These are phyloP conservation scores for Amblyopsis rosae DNA, from an alignment of 2,113 vertebrate species.

Conservation along the genomic window DNA sequence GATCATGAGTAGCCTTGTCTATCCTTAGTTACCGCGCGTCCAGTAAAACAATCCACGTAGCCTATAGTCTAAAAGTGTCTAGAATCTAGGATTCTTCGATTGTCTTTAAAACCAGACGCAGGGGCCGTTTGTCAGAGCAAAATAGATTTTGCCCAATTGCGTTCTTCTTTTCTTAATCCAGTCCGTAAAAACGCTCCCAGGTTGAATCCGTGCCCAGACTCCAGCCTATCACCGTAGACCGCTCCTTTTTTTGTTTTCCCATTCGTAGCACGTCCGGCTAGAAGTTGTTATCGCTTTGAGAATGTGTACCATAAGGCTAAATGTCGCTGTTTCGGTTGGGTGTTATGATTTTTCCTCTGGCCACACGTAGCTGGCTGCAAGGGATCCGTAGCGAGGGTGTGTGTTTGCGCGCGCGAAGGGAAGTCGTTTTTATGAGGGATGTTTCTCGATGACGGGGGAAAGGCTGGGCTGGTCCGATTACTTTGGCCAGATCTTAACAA, in stretches of 20 bases:
- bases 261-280: conserved; percentile 35
- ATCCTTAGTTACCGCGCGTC: too few relatives aligned
- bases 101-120: conserved; percentile 9
- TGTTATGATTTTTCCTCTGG: conserved; percentile 31
- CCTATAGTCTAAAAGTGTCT: too few relatives aligned
- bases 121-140: conserved; percentile 14
- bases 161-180: conserved; percentile 25
- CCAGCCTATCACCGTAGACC: conserved; percentile 1
- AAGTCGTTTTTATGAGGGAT: conserved; percentile 51
- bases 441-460: conserved; percentile 48
- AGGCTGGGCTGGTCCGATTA: conserved; percentile 34
- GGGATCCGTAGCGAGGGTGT: not conserved
- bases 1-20: too few relatives aligned
- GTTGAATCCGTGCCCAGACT: not conserved
- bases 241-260: conserved; percentile 23
- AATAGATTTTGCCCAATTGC: conserved; percentile 18
- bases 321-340: conserved; percentile 24
- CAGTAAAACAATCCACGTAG: too few relatives aligned
- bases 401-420: conserved; percentile 29
- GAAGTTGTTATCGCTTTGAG: conserved; percentile 3
- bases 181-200: conserved; percentile 1
- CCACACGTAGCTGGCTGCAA: not conserved
- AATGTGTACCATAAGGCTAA: conserved; percentile 1
- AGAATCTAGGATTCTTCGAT: not conserved
- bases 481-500: conserved; percentile 9